Evolutionary conservation across 2,888 invertebrate species (phyloP), one percentile per base, ranked within the genome.

Genomic region (Escarpia spicata): DNA sequence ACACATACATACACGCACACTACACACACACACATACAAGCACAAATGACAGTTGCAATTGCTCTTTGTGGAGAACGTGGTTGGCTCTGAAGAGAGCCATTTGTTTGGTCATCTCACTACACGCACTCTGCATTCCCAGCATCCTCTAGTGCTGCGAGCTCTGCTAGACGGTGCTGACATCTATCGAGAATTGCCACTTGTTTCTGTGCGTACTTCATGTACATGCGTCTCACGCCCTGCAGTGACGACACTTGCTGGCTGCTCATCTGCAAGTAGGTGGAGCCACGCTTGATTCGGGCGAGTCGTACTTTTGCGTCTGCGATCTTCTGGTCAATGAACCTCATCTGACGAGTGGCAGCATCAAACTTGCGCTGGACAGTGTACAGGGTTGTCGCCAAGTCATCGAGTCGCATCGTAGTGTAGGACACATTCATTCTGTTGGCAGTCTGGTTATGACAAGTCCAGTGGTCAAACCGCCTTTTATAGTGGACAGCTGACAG

Each of bases 241-340:
- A 75, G 75, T 26, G 75, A 19, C 26, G 75, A 26, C 60, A 60
- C 15, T 12, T 19, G 60, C 26, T 60, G 60, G 60, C 3, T 60
- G 19, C 26, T 60, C 60, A 91, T 45, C 37, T 58, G 37, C 45
- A 37, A 15, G 15, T 92, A 45, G 92, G 52, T 44, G 43, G 37
- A 45, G 75, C 75, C 75, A 75, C n/a, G 44, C 9, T 52, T 92
- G 90, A 90, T 92, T 90, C 60, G 44, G 31, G 26, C 43, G 26
- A 92, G 31, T 60, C 89, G n/a, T 26, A 92, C 37, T 92, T 43
- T 44, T 92, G 44, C 58, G 52, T 92, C 37, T 92, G 92, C 1
- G 92, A 52, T 92, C 43, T 52, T 26, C 90, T 37, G 3, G 44
- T 43, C n/a, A 9, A 58, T 75, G 19, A 19, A 26, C 26, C n/a